Base-by-base conservation (phyloP, 2,888 invertebrate genomes). In the Tetheella fluctuosa region DNA sequence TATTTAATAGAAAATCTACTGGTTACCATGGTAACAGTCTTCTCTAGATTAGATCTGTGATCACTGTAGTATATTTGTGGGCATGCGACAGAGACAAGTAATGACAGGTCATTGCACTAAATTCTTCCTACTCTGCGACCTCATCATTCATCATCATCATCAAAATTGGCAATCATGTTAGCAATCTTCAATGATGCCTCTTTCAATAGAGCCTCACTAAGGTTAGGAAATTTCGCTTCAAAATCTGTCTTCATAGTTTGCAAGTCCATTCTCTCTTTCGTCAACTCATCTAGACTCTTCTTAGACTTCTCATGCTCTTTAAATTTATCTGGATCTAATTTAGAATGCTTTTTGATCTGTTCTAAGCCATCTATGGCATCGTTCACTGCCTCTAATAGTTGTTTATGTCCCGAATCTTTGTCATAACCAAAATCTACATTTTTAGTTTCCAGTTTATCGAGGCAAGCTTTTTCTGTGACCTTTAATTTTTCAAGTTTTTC, bases 391-490 rank as follows among this genome's bases (percentile, higher is more conserved):
- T 92, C 89, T 1, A 92, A 56, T 0, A 93, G 64, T 59, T 92
- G 88, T 54, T 85, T 80, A 59, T 91, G 91, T 0, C 92, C 91
- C 0, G 80, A 82, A 0, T 80, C 76, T 25, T 88, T 83, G 23
- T 84, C 69, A 57, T 84, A 91, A 0, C 93, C 93, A 57, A 93
- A 88, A 34, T 92, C 89, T 0, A 93, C 79, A 12, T 91, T 89
- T 59, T 85, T 88, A 0, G 86, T 82, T 28, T 86, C 78, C 0
- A 93, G 69, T 57, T 80, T 86, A 64, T 93, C 84, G 0, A 93
- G 71, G 52, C 75, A 81, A 0, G 75, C 71, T 62, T 89, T 81
- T 65, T 90, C 88, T 0, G 82, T 79, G 0, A 60, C 52, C 0
- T 74, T 73, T 0, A 93, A 66, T 1, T 86, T 70, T 12, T 72